Conservation (phyloP, 2,113 vertebrate genomes). For the Podiceps cristatus region DNA sequence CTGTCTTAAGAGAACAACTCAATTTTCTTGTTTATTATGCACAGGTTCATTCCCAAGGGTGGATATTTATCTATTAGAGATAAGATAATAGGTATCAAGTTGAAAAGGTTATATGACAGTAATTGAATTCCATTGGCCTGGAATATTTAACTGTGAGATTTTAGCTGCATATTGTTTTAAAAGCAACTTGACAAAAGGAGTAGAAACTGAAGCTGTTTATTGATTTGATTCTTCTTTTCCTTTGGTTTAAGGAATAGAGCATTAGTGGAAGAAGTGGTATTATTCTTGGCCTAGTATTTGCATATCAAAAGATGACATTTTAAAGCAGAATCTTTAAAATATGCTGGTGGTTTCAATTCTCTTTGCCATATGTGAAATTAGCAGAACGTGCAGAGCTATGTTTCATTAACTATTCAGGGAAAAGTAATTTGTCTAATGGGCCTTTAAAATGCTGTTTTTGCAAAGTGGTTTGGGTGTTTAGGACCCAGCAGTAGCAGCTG, state of each 20-base stretch:
- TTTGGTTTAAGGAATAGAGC: background rate
- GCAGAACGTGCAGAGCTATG: background rate
- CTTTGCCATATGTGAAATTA: constrained; percentile 15
- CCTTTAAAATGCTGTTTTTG: background rate
- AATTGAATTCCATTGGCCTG: constrained; percentile 27
- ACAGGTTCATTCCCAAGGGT: constrained; percentile 5
- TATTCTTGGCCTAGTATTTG: constrained; percentile 48
- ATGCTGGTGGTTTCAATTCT: background rate
- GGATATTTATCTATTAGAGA: constrained; percentile 24
- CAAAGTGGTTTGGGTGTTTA: background rate
- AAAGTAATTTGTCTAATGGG: background rate
- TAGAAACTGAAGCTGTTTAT: constrained; percentile 2
- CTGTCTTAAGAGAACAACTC: constrained; percentile 8
- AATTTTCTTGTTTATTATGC: constrained; percentile 50
- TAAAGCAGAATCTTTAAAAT: background rate
- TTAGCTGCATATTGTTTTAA: constrained; percentile 14
- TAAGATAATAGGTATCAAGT: constrained; percentile 3
- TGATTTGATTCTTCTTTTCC: background rate
- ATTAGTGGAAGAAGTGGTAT: constrained; percentile 9
- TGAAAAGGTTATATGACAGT: constrained; percentile 32
- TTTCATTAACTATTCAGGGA: background rate
- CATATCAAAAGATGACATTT: constrained; percentile 43
- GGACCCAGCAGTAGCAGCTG: background rate
- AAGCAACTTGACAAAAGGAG: background rate
- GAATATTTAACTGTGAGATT: background rate